Evolutionary conservation across 2,888 invertebrate genomes (phyloP), one percentile per base, ranked within the genome.

Genomic region (Ommatoiulus sabulosus): DNA sequence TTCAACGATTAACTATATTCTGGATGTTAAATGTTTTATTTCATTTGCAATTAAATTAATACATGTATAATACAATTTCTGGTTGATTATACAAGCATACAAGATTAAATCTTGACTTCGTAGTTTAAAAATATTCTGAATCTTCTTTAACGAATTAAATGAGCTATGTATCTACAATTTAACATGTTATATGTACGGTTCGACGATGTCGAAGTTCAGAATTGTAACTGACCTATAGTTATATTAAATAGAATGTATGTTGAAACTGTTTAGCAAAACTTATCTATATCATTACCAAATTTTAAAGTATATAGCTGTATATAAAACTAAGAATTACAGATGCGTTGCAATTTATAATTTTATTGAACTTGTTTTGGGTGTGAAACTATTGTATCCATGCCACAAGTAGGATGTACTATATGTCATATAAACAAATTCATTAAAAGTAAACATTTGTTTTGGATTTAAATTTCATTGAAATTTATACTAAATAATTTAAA

Each of bases 231-330:
- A 80, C 3, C 35, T 35, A n/a, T n/a, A 80, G 80, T 80, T 20
- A 35, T 80, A 80, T 72, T 72, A 80, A 80, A 35, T 80, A 80
- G 80, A 80, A 80, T 80, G 80, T 80, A 80, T 80, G 80, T 35
- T 80, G 72, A 80, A 80, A 80, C 35, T 24, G 35, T 80, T 80
- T 80, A 80, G 80, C 20, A 12, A 80, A 80, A 80, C 80, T 24
- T 20, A 10, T 80, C 80, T 24, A 72, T 72, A 20, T 35, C 80
- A 80, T 80, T 80, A 35, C 6, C 35, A 35, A 80, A 80, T 80
- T 24, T 80, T 35, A 80, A 72, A 80, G 80, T 80, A 80, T 80
- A 80, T 80, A 80, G 8, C 80, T 80, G 80, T 80, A 80, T 80
- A 80, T 80, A 80, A 12, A 2, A 72, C 80, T 80, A 80, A 35